A percentile compares a stretch with the other conserved stretches of the same genome.
phyloP scores from a whole-genome alignment of 2,113 vertebrate species.

The Melanocharis versteri region DNA sequence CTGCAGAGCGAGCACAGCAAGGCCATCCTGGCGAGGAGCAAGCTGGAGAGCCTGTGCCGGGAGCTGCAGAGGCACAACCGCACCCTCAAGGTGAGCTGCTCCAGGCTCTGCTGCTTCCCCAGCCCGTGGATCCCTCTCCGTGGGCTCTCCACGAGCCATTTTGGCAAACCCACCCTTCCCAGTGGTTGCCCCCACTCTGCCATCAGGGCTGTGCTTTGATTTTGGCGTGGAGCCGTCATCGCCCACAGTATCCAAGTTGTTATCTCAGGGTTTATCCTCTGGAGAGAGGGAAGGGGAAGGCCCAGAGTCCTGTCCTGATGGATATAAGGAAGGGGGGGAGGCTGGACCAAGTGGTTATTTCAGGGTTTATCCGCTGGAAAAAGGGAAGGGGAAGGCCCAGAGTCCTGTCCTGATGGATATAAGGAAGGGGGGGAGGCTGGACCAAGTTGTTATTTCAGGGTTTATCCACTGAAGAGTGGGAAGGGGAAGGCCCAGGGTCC shows the following conservation, averaged over 20 bases:
- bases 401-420: too few species aligned
- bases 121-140: fast-evolving
- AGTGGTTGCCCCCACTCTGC: fast-evolving
- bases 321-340: not conserved
- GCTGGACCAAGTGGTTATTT: too few species aligned
- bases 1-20: conserved; percentile 95
- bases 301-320: not conserved
- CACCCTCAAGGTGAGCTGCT: conserved; percentile 84
- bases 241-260: fast-evolving
- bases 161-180: not conserved
- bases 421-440: too few species aligned
- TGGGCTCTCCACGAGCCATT: fast-evolving
- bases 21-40: conserved; percentile 94
- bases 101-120: fast-evolving
- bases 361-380: too few species aligned
- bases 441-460: fast-evolving
- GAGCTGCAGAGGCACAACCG: conserved; percentile 97
- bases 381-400: too few species aligned
- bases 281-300: not conserved
- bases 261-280: fast-evolving
- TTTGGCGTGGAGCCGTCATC: fast-evolving
- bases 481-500: not conserved
- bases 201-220: fast-evolving
- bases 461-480: fast-evolving
- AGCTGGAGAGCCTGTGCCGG: conserved; percentile 93